Conservation (phyloP, 2,888 invertebrate genomes). For the Drosophila picticornis region DNA sequence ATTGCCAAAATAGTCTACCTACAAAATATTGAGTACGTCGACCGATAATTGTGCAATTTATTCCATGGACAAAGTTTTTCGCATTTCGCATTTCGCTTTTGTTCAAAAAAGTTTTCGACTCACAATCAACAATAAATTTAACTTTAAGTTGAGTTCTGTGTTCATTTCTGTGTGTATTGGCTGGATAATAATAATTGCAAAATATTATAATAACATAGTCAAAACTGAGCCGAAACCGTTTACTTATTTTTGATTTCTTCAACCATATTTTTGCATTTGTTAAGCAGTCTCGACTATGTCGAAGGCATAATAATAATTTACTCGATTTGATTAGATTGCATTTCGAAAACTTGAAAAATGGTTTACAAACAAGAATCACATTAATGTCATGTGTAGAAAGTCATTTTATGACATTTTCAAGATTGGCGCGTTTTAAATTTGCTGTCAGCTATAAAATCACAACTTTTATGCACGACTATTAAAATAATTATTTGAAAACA, state of each 20-base stretch:
- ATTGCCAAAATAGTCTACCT: conserved; percentile 21
- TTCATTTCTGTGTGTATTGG: not conserved
- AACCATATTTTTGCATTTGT: not conserved
- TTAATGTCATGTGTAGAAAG: not conserved
- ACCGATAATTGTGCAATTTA: conserved; percentile 52
- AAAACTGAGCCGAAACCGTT: not conserved
- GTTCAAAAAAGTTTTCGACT: conserved; percentile 11
- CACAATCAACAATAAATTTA: conserved; percentile 14
- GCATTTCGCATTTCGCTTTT: conserved; percentile 24
- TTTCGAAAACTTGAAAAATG: not conserved
- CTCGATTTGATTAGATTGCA: not conserved
- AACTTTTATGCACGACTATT: not conserved
- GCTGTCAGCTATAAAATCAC: not conserved
- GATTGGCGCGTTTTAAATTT: not conserved
- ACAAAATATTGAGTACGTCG: conserved; percentile 14
- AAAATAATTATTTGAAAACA: not conserved
- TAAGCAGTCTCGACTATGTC: not conserved
- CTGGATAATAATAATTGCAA: not conserved
- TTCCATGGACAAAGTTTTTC: conserved; percentile 26
- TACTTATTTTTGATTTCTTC: not conserved
- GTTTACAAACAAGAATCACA: not conserved
- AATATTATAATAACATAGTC: not conserved
- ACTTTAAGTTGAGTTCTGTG: not conserved
- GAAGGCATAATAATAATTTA: not conserved
- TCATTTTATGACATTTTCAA: not conserved